Percentiles rank a stretch among this genome's conserved stretches.
These are phyloP conservation scores for Heteronetta atricapilla DNA, from an alignment of 2,113 vertebrate genomes.

Conservation along the genomic window DNA sequence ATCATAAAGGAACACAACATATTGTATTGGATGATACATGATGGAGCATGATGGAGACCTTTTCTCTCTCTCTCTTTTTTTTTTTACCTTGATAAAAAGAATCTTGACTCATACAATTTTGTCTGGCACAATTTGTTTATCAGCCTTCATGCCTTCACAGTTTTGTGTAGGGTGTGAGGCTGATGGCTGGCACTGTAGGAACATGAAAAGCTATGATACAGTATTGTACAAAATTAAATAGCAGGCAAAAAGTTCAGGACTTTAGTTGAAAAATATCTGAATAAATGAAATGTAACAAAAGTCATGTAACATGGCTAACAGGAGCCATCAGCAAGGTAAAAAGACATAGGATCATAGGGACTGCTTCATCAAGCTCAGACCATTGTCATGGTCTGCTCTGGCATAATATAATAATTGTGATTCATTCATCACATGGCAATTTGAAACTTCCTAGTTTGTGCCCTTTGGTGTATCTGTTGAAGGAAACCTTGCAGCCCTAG, in stretches of 20 bases:
- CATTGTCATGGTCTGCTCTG: background rate
- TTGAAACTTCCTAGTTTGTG: background rate
- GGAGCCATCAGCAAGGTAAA: background rate
- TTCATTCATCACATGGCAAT: background rate
- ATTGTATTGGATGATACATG: background rate
- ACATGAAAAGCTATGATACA: background rate
- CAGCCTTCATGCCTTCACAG: background rate
- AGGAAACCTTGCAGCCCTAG: background rate
- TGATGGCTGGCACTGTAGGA: background rate
- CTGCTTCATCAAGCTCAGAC: background rate
- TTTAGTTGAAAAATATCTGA: background rate
- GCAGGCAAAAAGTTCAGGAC: rapidly evolving
- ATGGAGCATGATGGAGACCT: background rate
- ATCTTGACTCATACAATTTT: background rate
- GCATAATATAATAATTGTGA: background rate
- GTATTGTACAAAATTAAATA: background rate
- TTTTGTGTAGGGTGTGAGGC: rapidly evolving
- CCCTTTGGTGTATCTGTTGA: background rate
- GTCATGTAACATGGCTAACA: background rate
- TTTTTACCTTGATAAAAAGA: background rate
- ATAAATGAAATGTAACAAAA: background rate
- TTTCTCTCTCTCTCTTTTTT: no score
- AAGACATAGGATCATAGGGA: background rate
- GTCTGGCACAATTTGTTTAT: background rate
- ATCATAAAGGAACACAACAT: background rate